Evolutionary conservation across 2,797 vertebrate genomes (phyloP), one percentile per base, ranked within the genome.

Genomic region (Botia almorhae): DNA sequence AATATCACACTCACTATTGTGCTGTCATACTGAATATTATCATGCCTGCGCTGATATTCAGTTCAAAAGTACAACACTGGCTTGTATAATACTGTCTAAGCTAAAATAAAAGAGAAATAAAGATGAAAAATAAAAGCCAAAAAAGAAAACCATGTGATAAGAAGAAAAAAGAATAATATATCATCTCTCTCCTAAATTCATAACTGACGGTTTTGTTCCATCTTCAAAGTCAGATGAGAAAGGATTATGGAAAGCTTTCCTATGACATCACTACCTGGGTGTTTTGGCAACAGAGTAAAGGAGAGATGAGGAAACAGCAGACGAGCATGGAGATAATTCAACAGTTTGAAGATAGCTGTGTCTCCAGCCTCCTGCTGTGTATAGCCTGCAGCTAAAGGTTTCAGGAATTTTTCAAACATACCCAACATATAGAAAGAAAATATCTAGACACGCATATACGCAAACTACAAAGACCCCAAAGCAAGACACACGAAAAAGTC

Each of bases 261-360:
- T 78, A 74, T 77, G 73, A 84, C 81, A 83, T 83, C 65, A 80
- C 67, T 76, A 63, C 68, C 64, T 71, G 71, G 69, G 23, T 87
- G 83, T 85, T 85, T 87, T 85, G 84, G 82, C 81, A 85, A 87
- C 73, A 84, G 69, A 70, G 72, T 60, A 81, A 83, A 70, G 58
- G 33, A 46, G 65, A 33, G 74, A 58, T 69, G 64, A 79, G 39
- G 78, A 68, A 77, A 81, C 56, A 76, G 82, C 76, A 58, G 56
- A 74, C 4, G 60, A 71, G 69, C 70, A 65, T 50, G 48, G 51
- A 79, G 60, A 74, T 79, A 61, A 72, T 48, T 33, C 64, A 75
- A 46, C 1, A 7, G 75, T 84, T 7, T 72, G 36, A 80, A 80
- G 82, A 71, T 67, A 80, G 77, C 82, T 76, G 82, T 64, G 69